Evolutionary conservation across 2,797 vertebrate species (phyloP).

Genomic region (Coranthus polyacanthus): DNA sequence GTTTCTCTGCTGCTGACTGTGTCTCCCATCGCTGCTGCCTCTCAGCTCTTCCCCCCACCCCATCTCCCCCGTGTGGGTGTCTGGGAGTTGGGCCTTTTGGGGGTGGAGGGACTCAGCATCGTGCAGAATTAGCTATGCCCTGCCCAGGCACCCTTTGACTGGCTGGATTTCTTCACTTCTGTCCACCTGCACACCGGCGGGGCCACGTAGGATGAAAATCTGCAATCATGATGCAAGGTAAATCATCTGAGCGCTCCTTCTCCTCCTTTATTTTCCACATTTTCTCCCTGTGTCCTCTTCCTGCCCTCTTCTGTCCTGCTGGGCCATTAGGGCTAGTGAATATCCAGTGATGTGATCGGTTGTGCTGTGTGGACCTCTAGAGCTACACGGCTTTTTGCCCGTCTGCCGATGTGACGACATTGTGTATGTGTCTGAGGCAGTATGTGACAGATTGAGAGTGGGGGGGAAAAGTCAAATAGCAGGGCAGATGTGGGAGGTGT

Average conservation of each 20-base stretch:
- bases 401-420: slow-evolving; percentile 38
- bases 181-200: slow-evolving; percentile 55
- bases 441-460: slow-evolving; percentile 34
- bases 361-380: slow-evolving; percentile 36
- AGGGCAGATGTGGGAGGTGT: slow-evolving; percentile 27
- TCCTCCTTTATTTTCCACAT: slow-evolving; percentile 17
- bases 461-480: slow-evolving; percentile 9
- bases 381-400: slow-evolving; percentile 27
- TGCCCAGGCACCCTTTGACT: slow-evolving; percentile 75
- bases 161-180: slow-evolving; percentile 57
- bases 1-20: slow-evolving; percentile 44
- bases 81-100: slow-evolving; percentile 69
- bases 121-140: slow-evolving; percentile 78
- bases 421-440: slow-evolving; percentile 12
- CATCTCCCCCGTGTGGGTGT: slow-evolving; percentile 59
- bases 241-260: slow-evolving; percentile 33
- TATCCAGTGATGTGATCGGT: slow-evolving; percentile 56
- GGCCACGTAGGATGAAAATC: slow-evolving; percentile 86
- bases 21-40: slow-evolving; percentile 48
- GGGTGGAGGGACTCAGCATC: slow-evolving; percentile 72
- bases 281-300: slow-evolving; percentile 53
- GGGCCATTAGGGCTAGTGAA: slow-evolving; percentile 54
- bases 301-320: slow-evolving; percentile 66
- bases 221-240: slow-evolving; percentile 90
- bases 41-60: slow-evolving; percentile 24